Conservation (phyloP, 2,797 vertebrate species). For the Dendrocincla fuliginosa region DNA sequence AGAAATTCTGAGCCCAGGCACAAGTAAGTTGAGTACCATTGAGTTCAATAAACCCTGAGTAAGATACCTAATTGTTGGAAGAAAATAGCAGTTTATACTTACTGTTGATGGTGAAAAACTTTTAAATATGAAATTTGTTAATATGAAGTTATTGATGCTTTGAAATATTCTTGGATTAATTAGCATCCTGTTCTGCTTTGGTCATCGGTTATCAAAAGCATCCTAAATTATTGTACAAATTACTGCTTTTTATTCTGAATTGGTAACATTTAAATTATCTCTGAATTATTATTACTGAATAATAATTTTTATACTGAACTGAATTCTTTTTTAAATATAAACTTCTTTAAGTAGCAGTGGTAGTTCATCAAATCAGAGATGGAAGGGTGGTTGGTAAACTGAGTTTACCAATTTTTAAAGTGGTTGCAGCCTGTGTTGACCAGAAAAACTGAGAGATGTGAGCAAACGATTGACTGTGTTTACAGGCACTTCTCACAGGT, state of each 20-base stretch:
- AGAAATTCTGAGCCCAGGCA: neutral
- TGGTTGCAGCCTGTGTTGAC: neutral
- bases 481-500: neutral
- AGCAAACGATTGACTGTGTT: neutral
- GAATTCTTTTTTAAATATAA: neutral
- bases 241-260: neutral
- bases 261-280: neutral
- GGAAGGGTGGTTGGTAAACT: neutral
- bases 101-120: neutral
- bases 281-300: no score
- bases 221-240: fast-evolving
- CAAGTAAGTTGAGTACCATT: neutral
- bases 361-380: neutral
- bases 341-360: neutral
- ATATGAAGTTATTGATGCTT: neutral
- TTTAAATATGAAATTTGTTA: neutral
- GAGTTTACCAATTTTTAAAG: neutral
- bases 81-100: neutral
- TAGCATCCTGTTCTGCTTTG: neutral
- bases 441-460: fast-evolving
- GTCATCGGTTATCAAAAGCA: neutral
- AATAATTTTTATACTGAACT: no score
- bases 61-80: neutral
- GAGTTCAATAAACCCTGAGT: neutral
- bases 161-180: neutral